Percentiles rank a stretch among this genome's conserved stretches.
phyloP scores from a whole-genome alignment of 2,113 vertebrate genomes.

The Candoia aspera region DNA sequence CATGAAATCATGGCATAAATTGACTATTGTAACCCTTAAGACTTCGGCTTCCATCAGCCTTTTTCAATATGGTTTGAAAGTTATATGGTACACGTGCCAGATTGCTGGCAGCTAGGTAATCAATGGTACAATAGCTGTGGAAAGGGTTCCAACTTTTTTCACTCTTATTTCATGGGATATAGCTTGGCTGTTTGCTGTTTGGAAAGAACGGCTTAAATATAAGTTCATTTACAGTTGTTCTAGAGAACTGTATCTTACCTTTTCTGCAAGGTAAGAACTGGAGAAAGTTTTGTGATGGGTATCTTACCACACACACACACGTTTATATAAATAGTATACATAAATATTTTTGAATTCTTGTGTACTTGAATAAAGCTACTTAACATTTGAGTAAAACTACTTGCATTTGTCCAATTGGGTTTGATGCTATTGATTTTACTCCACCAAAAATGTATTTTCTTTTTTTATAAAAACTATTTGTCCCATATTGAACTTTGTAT shows the following conservation, averaged over 20 bases:
- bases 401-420: neutral
- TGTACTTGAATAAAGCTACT: neutral
- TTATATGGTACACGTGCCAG: neutral
- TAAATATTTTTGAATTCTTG: neutral
- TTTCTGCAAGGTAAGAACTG: neutral
- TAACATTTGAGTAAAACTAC: neutral
- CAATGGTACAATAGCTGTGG: neutral
- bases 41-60: too few relatives aligned
- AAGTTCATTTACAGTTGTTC: neutral
- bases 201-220: neutral
- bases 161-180: neutral
- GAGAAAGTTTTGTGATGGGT: neutral
- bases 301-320: neutral
- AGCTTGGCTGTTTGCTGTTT: neutral
- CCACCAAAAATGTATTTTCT: neutral
- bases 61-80: neutral
- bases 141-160: neutral
- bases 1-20: neutral
- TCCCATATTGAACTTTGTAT: neutral
- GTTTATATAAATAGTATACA: conserved; percentile 25
- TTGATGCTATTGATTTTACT: conserved; percentile 10
- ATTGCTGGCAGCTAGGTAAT: neutral
- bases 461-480: neutral
- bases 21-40: neutral
- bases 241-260: neutral